Conservation (phyloP, 1,140 invertebrate species). For the Drosophila aff. region DNA sequence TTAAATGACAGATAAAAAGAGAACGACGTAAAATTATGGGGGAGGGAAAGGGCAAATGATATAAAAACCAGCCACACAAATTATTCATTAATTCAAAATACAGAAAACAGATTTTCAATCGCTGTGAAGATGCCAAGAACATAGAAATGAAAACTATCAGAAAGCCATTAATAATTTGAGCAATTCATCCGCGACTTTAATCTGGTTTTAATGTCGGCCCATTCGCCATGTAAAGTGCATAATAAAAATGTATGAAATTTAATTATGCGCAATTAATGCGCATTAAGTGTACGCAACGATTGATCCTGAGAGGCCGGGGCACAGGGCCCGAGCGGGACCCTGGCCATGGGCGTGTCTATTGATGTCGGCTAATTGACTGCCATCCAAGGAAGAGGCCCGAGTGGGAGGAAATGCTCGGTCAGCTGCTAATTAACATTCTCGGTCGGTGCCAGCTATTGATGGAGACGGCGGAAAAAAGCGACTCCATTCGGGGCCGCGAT, state of each 20-base stretch:
- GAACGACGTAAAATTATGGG: neutral
- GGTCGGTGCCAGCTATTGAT: constrained; percentile 22
- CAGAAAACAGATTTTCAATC: constrained; percentile 3
- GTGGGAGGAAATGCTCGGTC: constrained; percentile 27
- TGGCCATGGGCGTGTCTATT: constrained; percentile 41
- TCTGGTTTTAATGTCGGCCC: constrained; percentile 68
- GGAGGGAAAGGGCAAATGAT: neutral
- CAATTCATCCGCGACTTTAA: constrained; percentile 45
- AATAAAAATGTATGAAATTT: constrained; percentile 78
- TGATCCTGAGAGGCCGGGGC: neutral
- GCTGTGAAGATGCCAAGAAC: constrained; percentile 6
- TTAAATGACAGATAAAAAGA: constrained; percentile 67
- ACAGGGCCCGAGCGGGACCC: neutral
- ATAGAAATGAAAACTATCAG: constrained; percentile 16
- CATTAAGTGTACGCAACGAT: constrained; percentile 67
- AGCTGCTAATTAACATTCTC: constrained; percentile 52
- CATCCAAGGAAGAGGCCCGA: constrained; percentile 15
- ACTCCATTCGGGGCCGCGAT: constrained; percentile 1
- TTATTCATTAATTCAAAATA: constrained; percentile 16
- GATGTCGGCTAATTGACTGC: constrained; percentile 61
- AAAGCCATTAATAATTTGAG: constrained; percentile 16
- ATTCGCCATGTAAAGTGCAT: constrained; percentile 68
- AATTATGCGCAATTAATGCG: constrained; percentile 79
- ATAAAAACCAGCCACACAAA: constrained; percentile 35
- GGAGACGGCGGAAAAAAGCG: neutral